phyloP scores from a whole-genome alignment of 1,140 invertebrate species.

The Geopemphigus sp. region DNA sequence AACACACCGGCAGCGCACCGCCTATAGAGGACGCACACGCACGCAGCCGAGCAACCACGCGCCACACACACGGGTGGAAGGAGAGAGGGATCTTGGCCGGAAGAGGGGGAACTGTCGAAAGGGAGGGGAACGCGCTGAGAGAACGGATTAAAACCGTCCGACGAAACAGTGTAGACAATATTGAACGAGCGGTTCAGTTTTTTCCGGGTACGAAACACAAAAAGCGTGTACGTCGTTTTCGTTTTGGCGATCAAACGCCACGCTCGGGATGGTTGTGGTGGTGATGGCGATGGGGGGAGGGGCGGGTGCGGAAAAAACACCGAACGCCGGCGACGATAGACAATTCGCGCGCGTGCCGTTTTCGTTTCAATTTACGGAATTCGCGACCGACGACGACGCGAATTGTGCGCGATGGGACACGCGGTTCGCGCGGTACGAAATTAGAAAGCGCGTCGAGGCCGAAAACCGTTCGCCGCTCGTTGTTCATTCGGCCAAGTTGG shows the following conservation, averaged over 20 bases:
- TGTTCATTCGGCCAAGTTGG: too few species aligned
- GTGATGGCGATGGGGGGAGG: too few species aligned
- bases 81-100: neutral
- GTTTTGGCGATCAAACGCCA: conserved; percentile 1
- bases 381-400: too few species aligned
- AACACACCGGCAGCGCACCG: conserved; percentile 44
- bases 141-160: conserved; percentile 31
- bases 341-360: too few species aligned
- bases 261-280: too few species aligned
- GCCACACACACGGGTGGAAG: neutral
- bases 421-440: too few species aligned
- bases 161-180: conserved; percentile 47
- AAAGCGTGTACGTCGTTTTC: neutral
- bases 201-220: neutral
- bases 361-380: too few species aligned
- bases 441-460: too few species aligned
- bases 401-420: too few species aligned
- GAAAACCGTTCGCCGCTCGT: too few species aligned
- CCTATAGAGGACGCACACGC: conserved; percentile 16
- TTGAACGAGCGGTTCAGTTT: conserved; percentile 33
- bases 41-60: neutral
- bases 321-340: too few species aligned
- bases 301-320: too few species aligned
- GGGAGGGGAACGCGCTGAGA: neutral
- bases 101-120: neutral